A percentile compares a stretch with the other conserved stretches of the same genome.
Evolutionary conservation across 2,888 invertebrate genomes (phyloP).

Genomic region (Drosophila neotestacea): DNA sequence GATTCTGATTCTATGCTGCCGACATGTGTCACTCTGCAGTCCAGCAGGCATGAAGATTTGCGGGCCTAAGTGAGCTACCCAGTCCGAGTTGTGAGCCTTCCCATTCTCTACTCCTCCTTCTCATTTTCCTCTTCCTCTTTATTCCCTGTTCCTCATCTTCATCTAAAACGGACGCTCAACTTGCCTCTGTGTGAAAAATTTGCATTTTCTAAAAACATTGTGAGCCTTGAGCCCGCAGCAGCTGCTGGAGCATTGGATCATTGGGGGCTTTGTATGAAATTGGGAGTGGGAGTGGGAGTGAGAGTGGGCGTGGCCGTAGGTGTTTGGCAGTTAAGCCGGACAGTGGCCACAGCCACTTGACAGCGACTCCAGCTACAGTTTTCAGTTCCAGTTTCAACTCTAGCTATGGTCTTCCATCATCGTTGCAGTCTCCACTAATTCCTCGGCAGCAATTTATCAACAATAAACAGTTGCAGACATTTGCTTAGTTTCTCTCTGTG

Average conservation of each 20-base stretch:
- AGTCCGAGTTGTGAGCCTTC: neutral
- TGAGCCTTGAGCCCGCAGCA: slow-evolving; percentile 52
- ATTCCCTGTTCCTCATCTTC: slow-evolving; percentile 3
- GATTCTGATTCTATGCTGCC: slow-evolving; percentile 82
- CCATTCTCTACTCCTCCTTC: neutral
- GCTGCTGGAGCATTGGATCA: slow-evolving; percentile 31
- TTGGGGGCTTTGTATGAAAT: slow-evolving; percentile 6
- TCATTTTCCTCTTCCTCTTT: neutral
- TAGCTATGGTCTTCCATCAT: slow-evolving; percentile 64
- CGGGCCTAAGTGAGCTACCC: slow-evolving; percentile 59
- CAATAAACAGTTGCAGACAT: slow-evolving; percentile 83
- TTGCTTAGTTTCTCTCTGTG: slow-evolving; percentile 50
- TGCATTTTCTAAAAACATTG: slow-evolving; percentile 82
- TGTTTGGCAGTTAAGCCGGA: slow-evolving; percentile 62
- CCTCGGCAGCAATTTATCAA: slow-evolving; percentile 83
- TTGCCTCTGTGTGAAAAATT: slow-evolving; percentile 65
- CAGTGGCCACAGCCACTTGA: slow-evolving; percentile 60
- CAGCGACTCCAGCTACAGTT: slow-evolving; percentile 43
- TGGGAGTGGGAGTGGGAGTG: slow-evolving; percentile 15
- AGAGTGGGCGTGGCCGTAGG: slow-evolving; percentile 61
- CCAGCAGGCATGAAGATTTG: slow-evolving; percentile 81
- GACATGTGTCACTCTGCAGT: slow-evolving; percentile 84
- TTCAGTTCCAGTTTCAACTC: slow-evolving; percentile 40
- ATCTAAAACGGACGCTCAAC: slow-evolving; percentile 34
- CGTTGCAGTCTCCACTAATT: slow-evolving; percentile 79